Percentiles rank a stretch among this genome's conserved stretches.
Evolutionary conservation across 37 sponge, comb jelly and placozoan genomes (phyloP).

Genomic region (Dysidea cf. avara): DNA sequence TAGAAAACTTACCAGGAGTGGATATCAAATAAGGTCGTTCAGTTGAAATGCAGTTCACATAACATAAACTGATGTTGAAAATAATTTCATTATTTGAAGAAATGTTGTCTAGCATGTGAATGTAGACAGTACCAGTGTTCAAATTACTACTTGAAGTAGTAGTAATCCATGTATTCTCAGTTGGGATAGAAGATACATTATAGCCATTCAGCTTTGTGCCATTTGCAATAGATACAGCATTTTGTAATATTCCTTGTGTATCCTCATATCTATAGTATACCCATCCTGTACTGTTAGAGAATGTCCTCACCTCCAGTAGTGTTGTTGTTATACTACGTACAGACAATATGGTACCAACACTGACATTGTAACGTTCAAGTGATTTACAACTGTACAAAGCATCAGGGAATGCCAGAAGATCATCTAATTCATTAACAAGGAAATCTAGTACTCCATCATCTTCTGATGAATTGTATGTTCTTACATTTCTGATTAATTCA

Average conservation of each 20-base stretch:
- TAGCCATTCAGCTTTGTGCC: constrained; percentile 2
- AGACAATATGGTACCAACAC: no score
- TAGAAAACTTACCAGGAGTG: no score
- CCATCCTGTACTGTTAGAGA: constrained; percentile 12
- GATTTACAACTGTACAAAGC: no score
- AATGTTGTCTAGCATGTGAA: constrained; percentile 3
- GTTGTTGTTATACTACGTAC: no score
- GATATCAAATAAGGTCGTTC: no score
- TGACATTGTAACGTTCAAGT: no score
- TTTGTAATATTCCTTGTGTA: background rate
- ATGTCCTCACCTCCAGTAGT: no score
- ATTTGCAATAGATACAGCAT: background rate
- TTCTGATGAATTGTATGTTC: no score
- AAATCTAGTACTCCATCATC: no score
- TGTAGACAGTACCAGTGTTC: background rate
- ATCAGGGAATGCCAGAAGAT: no score
- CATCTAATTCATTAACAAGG: no score
- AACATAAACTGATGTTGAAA: background rate
- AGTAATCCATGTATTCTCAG: constrained; percentile 18
- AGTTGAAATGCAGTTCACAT: background rate
- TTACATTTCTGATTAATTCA: no score
- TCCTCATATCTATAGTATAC: constrained; percentile 28
- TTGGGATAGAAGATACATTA: background rate
- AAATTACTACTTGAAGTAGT: background rate
- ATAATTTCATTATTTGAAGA: background rate